A percentile compares a stretch with the other conserved stretches of the same genome.
phyloP scores from a whole-genome alignment of 2,797 vertebrate genomes.

The Urosaurus nigricauda region DNA sequence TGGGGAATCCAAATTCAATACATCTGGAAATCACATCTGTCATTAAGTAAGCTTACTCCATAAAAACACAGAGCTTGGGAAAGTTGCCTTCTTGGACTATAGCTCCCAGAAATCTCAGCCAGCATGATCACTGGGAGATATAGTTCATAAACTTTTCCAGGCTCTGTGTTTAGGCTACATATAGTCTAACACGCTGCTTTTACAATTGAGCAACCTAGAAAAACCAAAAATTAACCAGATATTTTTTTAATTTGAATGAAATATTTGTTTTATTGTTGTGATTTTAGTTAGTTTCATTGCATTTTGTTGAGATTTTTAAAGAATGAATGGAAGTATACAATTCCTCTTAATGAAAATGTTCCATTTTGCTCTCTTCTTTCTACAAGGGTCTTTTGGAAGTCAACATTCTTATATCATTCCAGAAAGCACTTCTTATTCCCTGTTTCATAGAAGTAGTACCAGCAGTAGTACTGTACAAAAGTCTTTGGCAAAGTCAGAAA shows the following conservation, averaged over 20 bases:
- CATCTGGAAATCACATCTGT: slow-evolving; percentile 44
- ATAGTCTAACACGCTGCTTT: neutral
- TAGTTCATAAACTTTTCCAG: no score
- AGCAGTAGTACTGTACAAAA: neutral
- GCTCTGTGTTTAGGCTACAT: no score
- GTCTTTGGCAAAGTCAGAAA: neutral
- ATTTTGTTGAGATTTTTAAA: no score
- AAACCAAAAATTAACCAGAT: neutral
- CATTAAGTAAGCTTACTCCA: neutral
- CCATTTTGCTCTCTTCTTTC: no score
- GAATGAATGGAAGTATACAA: no score
- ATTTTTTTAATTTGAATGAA: neutral
- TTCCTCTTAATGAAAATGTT: no score
- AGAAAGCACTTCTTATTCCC: neutral
- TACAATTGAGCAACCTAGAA: neutral
- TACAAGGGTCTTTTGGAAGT: no score
- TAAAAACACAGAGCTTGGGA: neutral
- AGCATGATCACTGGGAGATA: no score
- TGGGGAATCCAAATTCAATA: slow-evolving; percentile 57
- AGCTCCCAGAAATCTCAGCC: no score
- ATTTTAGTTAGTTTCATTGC: no score
- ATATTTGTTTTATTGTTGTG: no score
- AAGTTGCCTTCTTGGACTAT: no score
- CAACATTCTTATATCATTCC: neutral
- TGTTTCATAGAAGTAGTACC: neutral